Evolutionary conservation across 1,140 invertebrate genomes (phyloP), one percentile per base, ranked within the genome.

Genomic region (Drosophila elegans): DNA sequence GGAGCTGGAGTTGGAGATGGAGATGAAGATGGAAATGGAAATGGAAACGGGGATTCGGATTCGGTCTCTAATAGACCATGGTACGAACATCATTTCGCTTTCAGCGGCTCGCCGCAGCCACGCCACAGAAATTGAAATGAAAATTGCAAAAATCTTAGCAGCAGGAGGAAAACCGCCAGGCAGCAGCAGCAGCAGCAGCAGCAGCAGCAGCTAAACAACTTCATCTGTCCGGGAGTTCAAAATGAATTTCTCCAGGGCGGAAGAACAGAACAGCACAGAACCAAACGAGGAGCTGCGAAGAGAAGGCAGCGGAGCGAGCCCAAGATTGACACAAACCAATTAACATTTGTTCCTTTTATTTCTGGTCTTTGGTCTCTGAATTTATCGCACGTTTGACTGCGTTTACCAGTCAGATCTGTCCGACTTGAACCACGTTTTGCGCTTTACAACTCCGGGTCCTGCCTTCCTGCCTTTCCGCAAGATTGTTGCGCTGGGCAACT

Each of bases 301-400:
- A 4, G 32, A 53, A 59, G 64, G 39, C 39, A 74, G 44, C 52
- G 54, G 74, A 71, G 44, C 73, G 54, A 75, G 73, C 73, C 72
- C 62, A 75, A 91, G 90, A 91, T 91, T 91, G 90, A 91, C 90
- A 91, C 83, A 91, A 91, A 91, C 90, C 90, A 91, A 91, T 91
- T 91, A 91, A 91, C 90, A 88, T 91, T 90, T 91, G 82, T 91
- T 88, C 90, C 90, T 89, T 84, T 89, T 88, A 86, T 88, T 86
- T 85, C 78, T 85, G 77, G 67, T 67, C 68, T 88, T 74, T 81
- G 82, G 66, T 61, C 73, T 88, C 88, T 78, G 81, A 84, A 89
- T 89, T 89, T 89, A 89, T 89, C 85, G 84, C 84, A 89, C 84
- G 84, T 89, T 89, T 89, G 85, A 90, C 84, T 89, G 84, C 84